Evolutionary conservation across 2,113 vertebrate species (phyloP).

Genomic region (Callipepla squamata): DNA sequence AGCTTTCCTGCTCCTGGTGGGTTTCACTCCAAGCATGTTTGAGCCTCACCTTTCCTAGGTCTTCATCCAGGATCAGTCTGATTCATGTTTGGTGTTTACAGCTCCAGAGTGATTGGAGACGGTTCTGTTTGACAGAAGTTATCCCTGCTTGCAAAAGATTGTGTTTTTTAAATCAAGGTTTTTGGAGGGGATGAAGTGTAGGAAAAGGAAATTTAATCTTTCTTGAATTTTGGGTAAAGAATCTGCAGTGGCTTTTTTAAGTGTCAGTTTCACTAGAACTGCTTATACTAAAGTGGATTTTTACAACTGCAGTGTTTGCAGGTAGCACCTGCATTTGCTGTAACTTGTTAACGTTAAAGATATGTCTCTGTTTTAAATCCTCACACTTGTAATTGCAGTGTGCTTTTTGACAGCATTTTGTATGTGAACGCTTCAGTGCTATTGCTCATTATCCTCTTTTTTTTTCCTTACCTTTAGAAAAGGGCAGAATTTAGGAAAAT

Average conservation of each 20-base stretch:
- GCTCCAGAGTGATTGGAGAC: neutral
- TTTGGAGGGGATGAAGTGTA: neutral
- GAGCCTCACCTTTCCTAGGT: neutral
- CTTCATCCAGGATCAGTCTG: neutral
- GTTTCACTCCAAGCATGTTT: neutral
- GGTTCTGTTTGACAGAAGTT: neutral
- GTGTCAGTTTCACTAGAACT: neutral
- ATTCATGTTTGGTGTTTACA: neutral
- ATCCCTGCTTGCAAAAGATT: neutral
- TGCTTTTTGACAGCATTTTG: neutral
- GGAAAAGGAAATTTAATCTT: neutral
- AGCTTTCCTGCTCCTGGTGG: neutral
- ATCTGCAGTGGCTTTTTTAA: constrained; percentile 5
- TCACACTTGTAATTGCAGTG: neutral
- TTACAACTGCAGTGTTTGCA: neutral
- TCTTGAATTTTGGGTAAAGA: neutral
- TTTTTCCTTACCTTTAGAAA: neutral
- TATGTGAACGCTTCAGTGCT: neutral
- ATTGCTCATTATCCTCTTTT: neutral
- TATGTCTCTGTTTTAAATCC: neutral
- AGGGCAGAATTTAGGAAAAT: constrained; percentile 6
- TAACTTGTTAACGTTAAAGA: neutral
- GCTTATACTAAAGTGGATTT: neutral
- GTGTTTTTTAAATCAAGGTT: neutral
- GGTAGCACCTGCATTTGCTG: neutral